phyloP scores from a whole-genome alignment of 2,888 invertebrate genomes.

The Neelides folsomi region DNA sequence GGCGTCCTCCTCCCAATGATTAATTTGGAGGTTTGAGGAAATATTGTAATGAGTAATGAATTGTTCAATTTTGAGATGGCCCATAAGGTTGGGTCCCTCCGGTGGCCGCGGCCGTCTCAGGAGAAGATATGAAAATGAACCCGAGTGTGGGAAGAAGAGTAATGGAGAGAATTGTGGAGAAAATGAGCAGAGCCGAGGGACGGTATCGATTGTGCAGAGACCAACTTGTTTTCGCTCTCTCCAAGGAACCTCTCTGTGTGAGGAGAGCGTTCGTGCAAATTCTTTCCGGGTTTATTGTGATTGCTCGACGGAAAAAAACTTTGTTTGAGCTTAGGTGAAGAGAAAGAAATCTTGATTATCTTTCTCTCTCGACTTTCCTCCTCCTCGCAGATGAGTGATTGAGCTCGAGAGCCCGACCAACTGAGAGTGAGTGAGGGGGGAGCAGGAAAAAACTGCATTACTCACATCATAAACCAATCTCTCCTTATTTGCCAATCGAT shows the following conservation, averaged over 20 bases:
- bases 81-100: too few species aligned
- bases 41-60: too few species aligned
- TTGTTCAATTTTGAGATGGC: too few species aligned
- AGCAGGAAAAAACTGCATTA: constrained; percentile 20
- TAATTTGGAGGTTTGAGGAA: too few species aligned
- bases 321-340: constrained; percentile 7
- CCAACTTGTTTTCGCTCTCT: background rate
- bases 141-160: constrained; percentile 1
- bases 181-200: constrained; percentile 12
- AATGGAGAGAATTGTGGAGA: constrained; percentile 7
- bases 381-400: background rate
- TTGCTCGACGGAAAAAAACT: constrained; percentile 11
- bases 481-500: constrained; percentile 27
- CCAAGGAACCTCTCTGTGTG: background rate
- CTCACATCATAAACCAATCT: constrained; percentile 29
- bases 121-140: constrained; percentile 5
- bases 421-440: constrained; percentile 6
- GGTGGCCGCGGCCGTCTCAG: too few species aligned
- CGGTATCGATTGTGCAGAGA: constrained; percentile 9
- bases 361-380: background rate
- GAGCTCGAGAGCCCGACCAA: too few species aligned
- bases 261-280: background rate
- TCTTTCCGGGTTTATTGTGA: constrained; percentile 10
- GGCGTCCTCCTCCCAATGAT: too few species aligned
- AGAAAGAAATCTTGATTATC: constrained; percentile 12